phyloP scores from a whole-genome alignment of 2,113 vertebrate genomes.

The Cranoglanis bouderius region DNA sequence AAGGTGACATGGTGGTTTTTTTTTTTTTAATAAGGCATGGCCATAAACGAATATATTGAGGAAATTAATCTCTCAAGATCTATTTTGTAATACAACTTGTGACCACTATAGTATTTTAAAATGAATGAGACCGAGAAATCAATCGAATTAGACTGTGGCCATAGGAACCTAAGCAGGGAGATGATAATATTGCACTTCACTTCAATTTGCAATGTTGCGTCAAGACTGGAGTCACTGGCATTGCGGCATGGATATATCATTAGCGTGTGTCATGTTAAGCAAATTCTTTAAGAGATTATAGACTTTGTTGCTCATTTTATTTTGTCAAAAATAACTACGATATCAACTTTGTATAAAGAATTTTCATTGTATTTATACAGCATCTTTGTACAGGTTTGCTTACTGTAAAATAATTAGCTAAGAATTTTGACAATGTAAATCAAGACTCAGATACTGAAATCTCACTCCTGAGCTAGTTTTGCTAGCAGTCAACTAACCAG shows the following conservation, averaged over 20 bases:
- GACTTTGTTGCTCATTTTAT: neutral
- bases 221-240: neutral
- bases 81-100: neutral
- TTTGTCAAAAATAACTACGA: neutral
- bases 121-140: neutral
- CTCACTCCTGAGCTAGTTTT: neutral
- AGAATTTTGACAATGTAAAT: neutral
- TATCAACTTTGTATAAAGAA: neutral
- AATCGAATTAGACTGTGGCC: no score
- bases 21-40: neutral
- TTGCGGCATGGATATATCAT: neutral
- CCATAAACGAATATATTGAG: no score
- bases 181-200: neutral
- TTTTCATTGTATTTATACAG: neutral
- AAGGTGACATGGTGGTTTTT: neutral
- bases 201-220: neutral
- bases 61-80: neutral
- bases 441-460: neutral
- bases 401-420: neutral
- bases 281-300: neutral
- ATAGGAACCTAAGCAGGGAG: neutral
- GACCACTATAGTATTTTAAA: neutral
- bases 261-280: neutral
- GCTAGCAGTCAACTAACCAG: neutral
- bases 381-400: neutral